Evolutionary conservation across 2,113 vertebrate species (phyloP), one percentile per base, ranked within the genome.

Genomic region (Mesembrinibis cayennensis): DNA sequence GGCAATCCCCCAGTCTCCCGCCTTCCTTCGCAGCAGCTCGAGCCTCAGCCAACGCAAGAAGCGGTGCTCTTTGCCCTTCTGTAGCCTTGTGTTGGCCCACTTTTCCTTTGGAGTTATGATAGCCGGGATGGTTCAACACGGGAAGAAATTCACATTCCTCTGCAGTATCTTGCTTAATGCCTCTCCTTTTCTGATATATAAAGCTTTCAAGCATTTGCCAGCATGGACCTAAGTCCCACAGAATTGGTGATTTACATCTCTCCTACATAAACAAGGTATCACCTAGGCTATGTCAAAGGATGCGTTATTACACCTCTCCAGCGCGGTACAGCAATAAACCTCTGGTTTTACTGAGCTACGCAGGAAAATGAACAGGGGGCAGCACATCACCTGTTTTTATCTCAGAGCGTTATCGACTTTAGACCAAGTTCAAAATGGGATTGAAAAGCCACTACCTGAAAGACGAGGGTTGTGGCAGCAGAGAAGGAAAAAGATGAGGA

Each of bases 301-400:
- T 3, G 12, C 3, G 16, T 5, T 21, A 13, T 50, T 15, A 11
- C 27, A 34, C 30, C 74, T 29, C 73, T 20, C 59, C 30, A 1
- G 30, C 9, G 13, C 52, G 42, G 80, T 3, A 3, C 38, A 5
- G 40, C 9, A 20, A 4, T 14, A 25, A 58, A 27, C 5, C 16
- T 42, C 56, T 0, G 13, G 3, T 69, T n/a, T 13, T 2, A 34
- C n/a, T 9, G 53, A 61, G 32, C 47, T 42, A 11, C 6, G 1
- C 32, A 20, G 23, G 42, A 27, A 56, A 44, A 34, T 2, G 40
- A 61, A 18, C 21, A 91, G 66, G 34, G 73, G 69, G 63, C 56
- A 82, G 87, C 87, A 65, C 50, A 11, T 40, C 1, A 11, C 74
- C 61, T 69, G 36, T 2, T 29, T 27, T 45, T 27, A 50, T 38